These are phyloP conservation scores for Rhamnusium bicolor DNA, from an alignment of 2,888 invertebrate genomes.

Conservation along the genomic window DNA sequence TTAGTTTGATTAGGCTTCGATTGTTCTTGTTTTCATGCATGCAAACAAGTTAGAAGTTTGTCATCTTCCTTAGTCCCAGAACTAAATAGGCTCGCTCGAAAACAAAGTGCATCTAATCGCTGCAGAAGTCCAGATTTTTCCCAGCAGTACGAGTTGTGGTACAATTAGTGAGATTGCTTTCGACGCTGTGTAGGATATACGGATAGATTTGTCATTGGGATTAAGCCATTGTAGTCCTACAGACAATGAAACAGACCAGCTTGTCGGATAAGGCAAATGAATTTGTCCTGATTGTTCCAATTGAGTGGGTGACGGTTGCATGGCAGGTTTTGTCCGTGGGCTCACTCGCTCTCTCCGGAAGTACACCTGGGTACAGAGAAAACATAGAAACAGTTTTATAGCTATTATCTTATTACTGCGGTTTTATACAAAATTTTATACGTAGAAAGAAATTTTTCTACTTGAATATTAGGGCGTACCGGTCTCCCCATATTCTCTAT, in stretches of 20 bases:
- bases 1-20: too few relatives aligned
- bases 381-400: background rate
- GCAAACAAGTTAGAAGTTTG: too few relatives aligned
- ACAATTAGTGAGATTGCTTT: background rate
- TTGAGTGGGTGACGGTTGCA: slow-evolving; percentile 9
- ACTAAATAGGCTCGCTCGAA: background rate
- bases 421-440: too few relatives aligned
- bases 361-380: background rate
- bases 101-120: background rate
- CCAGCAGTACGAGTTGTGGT: background rate
- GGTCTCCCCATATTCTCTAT: too few relatives aligned
- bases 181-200: background rate
- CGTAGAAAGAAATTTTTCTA: too few relatives aligned
- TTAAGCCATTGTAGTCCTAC: slow-evolving; percentile 17
- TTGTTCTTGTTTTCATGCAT: too few relatives aligned
- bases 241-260: background rate
- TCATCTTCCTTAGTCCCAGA: too few relatives aligned
- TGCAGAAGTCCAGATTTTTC: background rate
- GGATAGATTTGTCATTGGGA: slow-evolving; percentile 12
- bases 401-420: too few relatives aligned
- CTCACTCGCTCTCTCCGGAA: background rate
- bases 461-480: too few relatives aligned
- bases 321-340: background rate
- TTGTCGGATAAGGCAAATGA: slow-evolving; percentile 8
- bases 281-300: slow-evolving; percentile 24